A percentile compares a stretch with the other conserved stretches of the same genome.
Conservation (phyloP, 2,113 vertebrate species). For the Bucco capensis region DNA sequence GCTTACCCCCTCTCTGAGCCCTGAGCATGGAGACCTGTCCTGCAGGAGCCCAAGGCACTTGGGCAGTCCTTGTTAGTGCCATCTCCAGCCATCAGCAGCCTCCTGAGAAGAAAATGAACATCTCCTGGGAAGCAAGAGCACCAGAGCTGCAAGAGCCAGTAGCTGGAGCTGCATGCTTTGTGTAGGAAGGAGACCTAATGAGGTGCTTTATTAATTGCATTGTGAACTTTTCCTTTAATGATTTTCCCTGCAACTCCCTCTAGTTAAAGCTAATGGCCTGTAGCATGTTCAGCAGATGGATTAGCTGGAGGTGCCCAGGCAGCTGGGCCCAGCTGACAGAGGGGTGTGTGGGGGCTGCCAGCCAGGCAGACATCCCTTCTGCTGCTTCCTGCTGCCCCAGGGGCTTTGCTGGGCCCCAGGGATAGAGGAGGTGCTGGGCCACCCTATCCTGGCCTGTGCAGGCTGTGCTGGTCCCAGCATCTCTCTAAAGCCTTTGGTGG, state of each 20-base stretch:
- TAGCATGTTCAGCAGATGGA: conserved; percentile 56
- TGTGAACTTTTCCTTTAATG: conserved; percentile 50
- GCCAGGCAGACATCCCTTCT: background rate
- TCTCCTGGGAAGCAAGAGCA: background rate
- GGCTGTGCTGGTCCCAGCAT: background rate
- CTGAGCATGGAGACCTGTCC: background rate
- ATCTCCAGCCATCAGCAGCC: background rate
- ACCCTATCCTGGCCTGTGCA: accelerated
- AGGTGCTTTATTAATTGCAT: conserved; percentile 58
- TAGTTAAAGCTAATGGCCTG: conserved; percentile 66
- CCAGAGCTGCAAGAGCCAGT: background rate
- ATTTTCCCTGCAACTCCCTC: conserved; percentile 41
- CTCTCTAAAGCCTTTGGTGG: background rate
- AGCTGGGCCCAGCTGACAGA: background rate
- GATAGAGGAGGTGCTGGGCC: background rate
- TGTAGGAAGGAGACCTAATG: conserved; percentile 24
- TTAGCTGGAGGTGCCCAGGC: conserved; percentile 8
- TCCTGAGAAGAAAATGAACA: background rate
- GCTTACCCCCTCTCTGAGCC: background rate
- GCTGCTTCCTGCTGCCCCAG: background rate
- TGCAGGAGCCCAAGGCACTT: background rate
- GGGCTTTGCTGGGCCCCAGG: background rate
- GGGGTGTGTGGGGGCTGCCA: background rate
- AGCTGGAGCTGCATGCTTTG: background rate
- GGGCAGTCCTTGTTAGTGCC: background rate